Evolutionary conservation across 2,797 vertebrate species (phyloP), one percentile per base, ranked within the genome.

Genomic region (Tachyglossus aculeatus): DNA sequence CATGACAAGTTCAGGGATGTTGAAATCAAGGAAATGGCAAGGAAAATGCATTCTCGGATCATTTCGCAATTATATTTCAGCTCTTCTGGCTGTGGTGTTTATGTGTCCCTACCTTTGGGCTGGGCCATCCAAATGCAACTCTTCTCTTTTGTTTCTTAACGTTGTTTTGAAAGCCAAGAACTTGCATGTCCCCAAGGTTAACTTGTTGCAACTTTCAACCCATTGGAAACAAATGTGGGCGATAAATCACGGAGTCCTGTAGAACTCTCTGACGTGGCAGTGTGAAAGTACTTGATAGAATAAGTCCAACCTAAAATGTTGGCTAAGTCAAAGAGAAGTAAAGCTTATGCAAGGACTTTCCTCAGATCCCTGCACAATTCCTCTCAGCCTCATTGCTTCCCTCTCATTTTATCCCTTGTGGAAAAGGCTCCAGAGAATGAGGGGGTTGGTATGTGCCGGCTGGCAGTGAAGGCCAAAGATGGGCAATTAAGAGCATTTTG

Each of bases 11-110:
- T 71, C 29, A 0, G 34, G 50, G 62, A 67, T 60, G 81, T 69
- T 70, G 51, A 82, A 89, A 88, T 58, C 59, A 84, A 83, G 81
- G 69, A 66, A 77, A 80, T 64, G 52, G 82, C 53, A 74, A 3
- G 3, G 22, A 74, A 73, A 71, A 82, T 39, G 77, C 66, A 74
- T 70, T 77, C 73, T 64, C 69, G 52, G 64, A 76, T 21, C 85
- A 67, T 84, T 84, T 88, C 86, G 70, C 77, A 82, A 77, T 58
- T 77, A 43, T 60, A 62, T 4, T 57, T 86, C 3, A 73, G 67
- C 47, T 63, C 33, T 39, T 83, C 61, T 18, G 22, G 73, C 43
- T 58, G 39, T 16, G 47, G 27, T 45, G 44, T 81, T 85, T 77
- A 69, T 53, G 45, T 22, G 38, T 9, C 31, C 80, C 67, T 75